Evolutionary conservation across 2,113 vertebrate genomes (phyloP), one percentile per base, ranked within the genome.

Genomic region (Neogobius melanostomus): DNA sequence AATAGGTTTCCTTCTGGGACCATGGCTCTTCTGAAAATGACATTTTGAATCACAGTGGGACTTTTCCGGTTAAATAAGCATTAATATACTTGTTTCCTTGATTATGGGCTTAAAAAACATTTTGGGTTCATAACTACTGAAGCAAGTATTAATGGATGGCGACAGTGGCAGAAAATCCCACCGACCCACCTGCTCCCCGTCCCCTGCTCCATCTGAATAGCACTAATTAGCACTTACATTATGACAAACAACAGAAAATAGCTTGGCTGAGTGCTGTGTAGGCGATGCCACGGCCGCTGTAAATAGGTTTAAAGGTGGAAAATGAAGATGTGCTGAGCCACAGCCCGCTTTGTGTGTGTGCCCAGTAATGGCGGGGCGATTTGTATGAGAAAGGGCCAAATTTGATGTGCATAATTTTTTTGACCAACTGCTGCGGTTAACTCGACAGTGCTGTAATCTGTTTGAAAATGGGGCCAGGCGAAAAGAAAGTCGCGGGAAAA

Each of bases 161-260:
- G 44, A 44, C 36, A 61, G 15, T 61, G 6, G 10, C 28, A 16
- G 59, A 57, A 66, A 7, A 52, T 56, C 17, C 43, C 74, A 68
- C 62, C n/a, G 11, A 57, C 16, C 43, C 74, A 67, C 62, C n/a
- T 15, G 54, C 12, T 15, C 54, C 53, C 65, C 17, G 69, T 4
- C 7, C 21, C 6, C 11, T 1, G 28, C 14, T 51, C 77, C 79
- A 77, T 47, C 66, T 75, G 56, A 46, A 16, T 6, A 36, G 45
- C 67, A 62, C 61, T 85, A 80, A 85, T 87, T 77, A 77, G 60
- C 80, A 73, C 83, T 72, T 56, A 74, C 76, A 46, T 21, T 67
- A 62, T 76, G 74, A 83, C 81, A 88, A 85, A 86, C 78, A 87
- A 84, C 75, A 75, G 48, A 76, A 74, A 85, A 84, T 72, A 82